Evolutionary conservation across 2,888 invertebrate genomes (phyloP), one percentile per base, ranked within the genome.

Genomic region (Melanotus villosus): DNA sequence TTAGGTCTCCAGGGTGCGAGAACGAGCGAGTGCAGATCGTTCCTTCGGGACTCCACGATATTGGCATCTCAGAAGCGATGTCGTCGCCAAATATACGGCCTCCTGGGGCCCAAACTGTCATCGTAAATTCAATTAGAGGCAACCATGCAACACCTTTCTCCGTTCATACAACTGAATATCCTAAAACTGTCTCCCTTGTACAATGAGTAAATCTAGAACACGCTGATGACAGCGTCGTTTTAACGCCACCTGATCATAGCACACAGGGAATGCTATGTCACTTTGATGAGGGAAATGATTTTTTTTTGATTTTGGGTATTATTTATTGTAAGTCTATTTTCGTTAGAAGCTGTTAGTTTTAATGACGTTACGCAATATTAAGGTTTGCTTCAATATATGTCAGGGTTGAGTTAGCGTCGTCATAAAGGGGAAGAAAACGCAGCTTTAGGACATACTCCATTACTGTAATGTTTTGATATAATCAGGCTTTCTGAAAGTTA

Each of bases 61-160:
- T 83, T 82, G 83, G 81, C 82, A 82, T 82, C 83, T 82, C 79
- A 80, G 79, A 81, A 81, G 80, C 81, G 80, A 81, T 81, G 82
- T 82, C 83, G 82, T 82, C 83, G 82, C 82, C 82, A 82, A 82
- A 83, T 83, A 83, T 83, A 83, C 82, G 80, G 82, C 83, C 83
- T 81, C 82, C 80, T 77, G 82, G 82, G 82, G 81, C 80, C 77
- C 79, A 77, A 80, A 80, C 82, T 82, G 83, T 83, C 83, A 82
- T 83, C 83, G 83, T 83, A 83, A 83, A 83, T 83, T 83, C 83
- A 83, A 83, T 83, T 83, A 83, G 65, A 65, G 59, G 82, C 80
- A 80, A 78, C 80, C 77, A 80, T 78, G 78, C 79, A 70, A 67
- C 68, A 68, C 63, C 66, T 66, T 58, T 69, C 70, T 72, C 71